phyloP scores from a whole-genome alignment of 1,140 invertebrate species.

The Scylla paramamosain region DNA sequence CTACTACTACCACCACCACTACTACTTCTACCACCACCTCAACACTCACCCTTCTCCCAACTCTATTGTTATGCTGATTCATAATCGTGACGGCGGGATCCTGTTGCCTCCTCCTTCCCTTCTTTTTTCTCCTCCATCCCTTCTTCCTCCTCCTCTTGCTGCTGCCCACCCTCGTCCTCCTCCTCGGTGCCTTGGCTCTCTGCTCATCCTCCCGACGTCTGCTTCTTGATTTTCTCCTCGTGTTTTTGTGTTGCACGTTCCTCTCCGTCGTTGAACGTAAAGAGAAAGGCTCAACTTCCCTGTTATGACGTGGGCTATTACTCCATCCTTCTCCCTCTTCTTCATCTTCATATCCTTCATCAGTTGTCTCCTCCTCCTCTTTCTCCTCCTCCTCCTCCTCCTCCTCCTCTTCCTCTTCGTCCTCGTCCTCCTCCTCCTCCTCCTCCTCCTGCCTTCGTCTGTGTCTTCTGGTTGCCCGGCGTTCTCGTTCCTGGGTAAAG shows the following conservation, averaged over 20 bases:
- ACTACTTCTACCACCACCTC: not conserved
- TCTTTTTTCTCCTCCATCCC: slow-evolving; percentile 28
- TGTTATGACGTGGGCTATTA: slow-evolving; percentile 17
- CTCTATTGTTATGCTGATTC: slow-evolving; percentile 61
- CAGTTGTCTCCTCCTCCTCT: slow-evolving; percentile 28
- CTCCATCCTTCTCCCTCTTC: not conserved
- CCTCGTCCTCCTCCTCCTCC: not conserved
- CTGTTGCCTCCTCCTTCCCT: not conserved
- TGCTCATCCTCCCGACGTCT: not conserved
- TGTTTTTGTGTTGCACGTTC: slow-evolving; percentile 29
- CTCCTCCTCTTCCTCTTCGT: not conserved
- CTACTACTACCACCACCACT: no score
- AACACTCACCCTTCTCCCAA: slow-evolving; percentile 39
- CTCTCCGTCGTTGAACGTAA: not conserved
- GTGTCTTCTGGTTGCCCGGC: not conserved
- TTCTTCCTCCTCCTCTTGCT: slow-evolving; percentile 52
- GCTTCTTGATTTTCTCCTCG: not conserved
- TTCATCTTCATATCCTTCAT: slow-evolving; percentile 16
- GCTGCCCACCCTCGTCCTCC: not conserved
- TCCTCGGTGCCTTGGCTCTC: not conserved
- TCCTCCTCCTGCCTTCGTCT: not conserved
- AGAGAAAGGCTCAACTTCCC: slow-evolving; percentile 40
- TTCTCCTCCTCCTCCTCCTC: not conserved
- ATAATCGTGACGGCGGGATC: not conserved
- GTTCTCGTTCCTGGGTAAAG: not conserved